phyloP scores from a whole-genome alignment of 2,113 vertebrate genomes.

The Dipodomys ordii region DNA sequence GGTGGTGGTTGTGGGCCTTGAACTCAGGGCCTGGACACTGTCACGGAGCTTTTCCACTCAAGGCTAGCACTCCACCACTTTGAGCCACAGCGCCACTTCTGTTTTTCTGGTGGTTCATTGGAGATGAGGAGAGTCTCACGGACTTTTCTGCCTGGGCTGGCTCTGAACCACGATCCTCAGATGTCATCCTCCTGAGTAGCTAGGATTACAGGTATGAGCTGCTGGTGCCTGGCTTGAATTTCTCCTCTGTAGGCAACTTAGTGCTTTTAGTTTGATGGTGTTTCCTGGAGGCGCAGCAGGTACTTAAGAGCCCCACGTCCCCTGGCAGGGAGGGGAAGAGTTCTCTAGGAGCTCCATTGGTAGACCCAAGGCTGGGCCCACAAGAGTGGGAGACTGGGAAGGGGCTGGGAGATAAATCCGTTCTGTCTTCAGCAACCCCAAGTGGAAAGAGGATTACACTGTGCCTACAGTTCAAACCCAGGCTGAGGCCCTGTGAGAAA shows the following conservation, averaged over 20 bases:
- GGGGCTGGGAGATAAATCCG: not conserved
- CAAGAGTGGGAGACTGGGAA: not conserved
- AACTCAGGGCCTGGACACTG: too few relatives aligned
- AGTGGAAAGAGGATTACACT: not conserved
- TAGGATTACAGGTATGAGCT: too few relatives aligned
- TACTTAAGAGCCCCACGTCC: not conserved
- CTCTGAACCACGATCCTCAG: too few relatives aligned
- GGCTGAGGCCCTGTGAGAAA: not conserved
- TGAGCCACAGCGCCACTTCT: too few relatives aligned
- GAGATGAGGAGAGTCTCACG: too few relatives aligned
- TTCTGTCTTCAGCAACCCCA: too few relatives aligned
- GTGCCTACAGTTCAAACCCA: conserved; percentile 17
- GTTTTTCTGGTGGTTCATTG: too few relatives aligned
- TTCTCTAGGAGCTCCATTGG: not conserved
- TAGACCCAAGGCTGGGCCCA: not conserved
- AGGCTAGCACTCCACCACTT: too few relatives aligned
- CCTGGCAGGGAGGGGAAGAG: not conserved
- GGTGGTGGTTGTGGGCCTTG: too few relatives aligned
- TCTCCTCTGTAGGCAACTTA: not conserved
- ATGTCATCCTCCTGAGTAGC: too few relatives aligned
- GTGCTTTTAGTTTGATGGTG: not conserved
- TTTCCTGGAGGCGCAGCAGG: not conserved
- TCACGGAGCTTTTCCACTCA: too few relatives aligned
- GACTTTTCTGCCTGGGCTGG: too few relatives aligned
- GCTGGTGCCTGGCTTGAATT: not conserved